Percentiles rank a stretch among this genome's conserved stretches.
phyloP scores from a whole-genome alignment of 2,797 vertebrate genomes.

The Schizopygopsis pylzovi region DNA sequence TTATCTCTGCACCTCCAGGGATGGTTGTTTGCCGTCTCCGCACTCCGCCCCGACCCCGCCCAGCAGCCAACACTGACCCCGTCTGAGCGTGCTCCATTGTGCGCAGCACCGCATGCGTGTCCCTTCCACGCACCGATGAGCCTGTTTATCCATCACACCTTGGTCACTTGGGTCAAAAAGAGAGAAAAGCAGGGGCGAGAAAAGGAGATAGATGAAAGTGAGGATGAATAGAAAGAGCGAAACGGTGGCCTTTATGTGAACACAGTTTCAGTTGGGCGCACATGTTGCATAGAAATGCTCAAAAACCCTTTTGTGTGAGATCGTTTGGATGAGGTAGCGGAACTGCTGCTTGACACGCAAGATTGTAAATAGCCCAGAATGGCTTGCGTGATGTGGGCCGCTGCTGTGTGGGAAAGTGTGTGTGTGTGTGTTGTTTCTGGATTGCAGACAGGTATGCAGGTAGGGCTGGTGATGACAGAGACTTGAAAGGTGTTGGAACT shows the following conservation, averaged over 20 bases:
- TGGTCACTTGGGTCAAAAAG: constrained; percentile 42
- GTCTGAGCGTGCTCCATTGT: constrained; percentile 73
- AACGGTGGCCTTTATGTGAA: constrained; percentile 35
- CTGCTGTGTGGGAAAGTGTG: constrained; percentile 49
- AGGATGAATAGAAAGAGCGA: constrained; percentile 22
- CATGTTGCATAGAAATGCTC: constrained; percentile 39
- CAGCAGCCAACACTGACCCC: constrained; percentile 66
- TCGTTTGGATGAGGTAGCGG: constrained; percentile 29
- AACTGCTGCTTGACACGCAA: constrained; percentile 43
- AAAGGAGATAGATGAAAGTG: constrained; percentile 29
- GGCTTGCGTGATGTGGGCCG: neutral
- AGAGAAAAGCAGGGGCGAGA: constrained; percentile 36
- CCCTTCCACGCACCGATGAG: constrained; percentile 64
- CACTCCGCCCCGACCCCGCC: constrained; percentile 51
- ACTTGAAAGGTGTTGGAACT: constrained; percentile 59
- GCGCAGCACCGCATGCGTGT: constrained; percentile 72
- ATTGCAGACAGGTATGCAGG: constrained; percentile 57
- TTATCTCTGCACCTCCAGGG: constrained; percentile 61
- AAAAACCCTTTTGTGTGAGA: constrained; percentile 32
- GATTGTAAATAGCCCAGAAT: constrained; percentile 26
- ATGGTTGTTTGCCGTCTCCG: constrained; percentile 56
- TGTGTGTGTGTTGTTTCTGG: constrained; percentile 52
- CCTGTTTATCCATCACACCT: constrained; percentile 63
- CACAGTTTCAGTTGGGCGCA: constrained; percentile 40
- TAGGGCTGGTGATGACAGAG: constrained; percentile 54